Evolutionary conservation across 2,113 vertebrate species (phyloP).

Genomic region (Lates calcarifer): DNA sequence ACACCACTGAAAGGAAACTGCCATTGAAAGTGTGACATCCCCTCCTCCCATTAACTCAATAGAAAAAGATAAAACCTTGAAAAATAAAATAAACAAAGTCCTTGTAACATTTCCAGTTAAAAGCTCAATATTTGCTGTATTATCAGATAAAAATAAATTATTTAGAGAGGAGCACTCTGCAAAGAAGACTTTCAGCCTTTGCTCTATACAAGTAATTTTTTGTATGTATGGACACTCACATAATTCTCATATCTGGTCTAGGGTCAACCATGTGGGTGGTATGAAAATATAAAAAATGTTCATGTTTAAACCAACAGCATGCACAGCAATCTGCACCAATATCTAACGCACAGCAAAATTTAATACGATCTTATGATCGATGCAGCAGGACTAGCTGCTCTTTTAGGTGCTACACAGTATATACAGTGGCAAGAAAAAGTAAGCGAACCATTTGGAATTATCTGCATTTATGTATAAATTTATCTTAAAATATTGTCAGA

Average conservation of each 20-base stretch:
- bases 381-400: constrained; percentile 24
- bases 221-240: constrained; percentile 27
- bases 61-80: constrained; percentile 39
- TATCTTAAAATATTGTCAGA: too few relatives aligned
- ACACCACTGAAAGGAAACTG: constrained; percentile 43
- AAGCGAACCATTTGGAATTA: too few relatives aligned
- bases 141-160: constrained; percentile 29
- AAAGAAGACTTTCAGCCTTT: constrained; percentile 22
- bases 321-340: constrained; percentile 16
- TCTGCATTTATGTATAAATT: too few relatives aligned
- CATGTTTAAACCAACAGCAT: constrained; percentile 43
- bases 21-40: constrained; percentile 42
- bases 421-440: too few relatives aligned
- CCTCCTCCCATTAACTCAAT: constrained; percentile 25
- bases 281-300: constrained; percentile 43
- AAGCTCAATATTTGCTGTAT: constrained; percentile 31
- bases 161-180: constrained; percentile 25
- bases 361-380: constrained; percentile 22
- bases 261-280: constrained; percentile 35
- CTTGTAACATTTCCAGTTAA: constrained; percentile 33
- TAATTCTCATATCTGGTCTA: constrained; percentile 50
- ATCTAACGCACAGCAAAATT: constrained; percentile 47
- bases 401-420: constrained; percentile 16
- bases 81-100: constrained; percentile 37
- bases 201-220: constrained; percentile 37